Evolutionary conservation across 2,888 invertebrate genomes (phyloP), one percentile per base, ranked within the genome.

Genomic region (Parnassius apollo): DNA sequence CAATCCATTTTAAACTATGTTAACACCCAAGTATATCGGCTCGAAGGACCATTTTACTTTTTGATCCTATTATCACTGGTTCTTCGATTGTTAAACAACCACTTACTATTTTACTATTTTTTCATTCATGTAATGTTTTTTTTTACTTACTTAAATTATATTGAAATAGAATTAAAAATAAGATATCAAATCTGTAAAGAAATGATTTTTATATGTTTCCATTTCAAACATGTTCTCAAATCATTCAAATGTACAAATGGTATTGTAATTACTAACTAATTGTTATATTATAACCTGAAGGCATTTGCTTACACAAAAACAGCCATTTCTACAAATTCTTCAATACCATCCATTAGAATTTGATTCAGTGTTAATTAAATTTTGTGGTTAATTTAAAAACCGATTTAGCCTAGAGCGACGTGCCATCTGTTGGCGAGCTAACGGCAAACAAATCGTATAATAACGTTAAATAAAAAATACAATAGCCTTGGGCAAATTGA

Each of bases 301-400:
- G 35, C 35, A 35, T 35, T 35, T 35, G 35, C 7, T 35, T 35
- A 35, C 35, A 35, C 35, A 35, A 22, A 59, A 52, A 35, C 35
- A 35, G 0, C 66, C 67, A 56, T 58, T 49, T 52, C 12, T 50
- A 50, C 13, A 22, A 42, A 12, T 57, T 57, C 45, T 10, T 57
- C 45, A 58, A 55, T 66, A 51, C 72, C 70, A 74, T 71, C 73
- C 72, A 71, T 74, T 75, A 77, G 78, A 81, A 62, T 65, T 83
- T 78, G 76, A 79, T 78, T 51, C 55, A 57, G 46, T 45, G 81
- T 82, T 83, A 87, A 87, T 82, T 88, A 83, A 86, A 84, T 85
- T 85, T 86, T 83, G 84, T 82, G 85, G 83, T 83, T 71, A 80
- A 76, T 75, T 77, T 78, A 77, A 78, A 80, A 77, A 72, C n/a